A percentile compares a stretch with the other conserved stretches of the same genome.
phyloP scores from a whole-genome alignment of 2,797 vertebrate genomes.

The Tenualosa thibaudeaui region DNA sequence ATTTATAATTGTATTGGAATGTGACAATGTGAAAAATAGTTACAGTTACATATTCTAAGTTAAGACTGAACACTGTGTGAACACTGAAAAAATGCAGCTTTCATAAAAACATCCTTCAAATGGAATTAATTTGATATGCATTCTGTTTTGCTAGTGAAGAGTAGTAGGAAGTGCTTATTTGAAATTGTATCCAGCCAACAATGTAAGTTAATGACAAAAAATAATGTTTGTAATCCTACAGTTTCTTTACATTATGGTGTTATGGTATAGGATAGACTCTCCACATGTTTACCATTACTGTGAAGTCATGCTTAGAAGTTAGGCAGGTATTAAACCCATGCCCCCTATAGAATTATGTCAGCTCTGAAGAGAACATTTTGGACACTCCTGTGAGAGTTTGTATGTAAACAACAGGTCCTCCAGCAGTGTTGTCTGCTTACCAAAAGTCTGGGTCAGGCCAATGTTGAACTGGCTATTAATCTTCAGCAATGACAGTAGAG shows the following conservation, averaged over 20 bases:
- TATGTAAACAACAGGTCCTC: constrained; percentile 61
- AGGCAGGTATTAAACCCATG: not conserved
- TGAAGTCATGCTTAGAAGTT: not conserved
- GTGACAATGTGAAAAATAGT: not conserved
- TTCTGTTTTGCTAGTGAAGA: not conserved
- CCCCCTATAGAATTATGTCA: not conserved
- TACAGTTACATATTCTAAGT: not conserved
- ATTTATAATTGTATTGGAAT: not conserved
- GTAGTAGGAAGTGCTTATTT: not conserved
- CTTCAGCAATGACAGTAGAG: constrained; percentile 56
- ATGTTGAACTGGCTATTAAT: constrained; percentile 69
- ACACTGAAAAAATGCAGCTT: not conserved
- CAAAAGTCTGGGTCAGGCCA: constrained; percentile 66
- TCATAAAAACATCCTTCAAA: not conserved
- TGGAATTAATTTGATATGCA: not conserved
- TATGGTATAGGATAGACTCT: not conserved
- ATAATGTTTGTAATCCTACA: not conserved
- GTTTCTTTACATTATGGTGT: not conserved
- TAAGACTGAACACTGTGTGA: not conserved
- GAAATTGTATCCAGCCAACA: not conserved
- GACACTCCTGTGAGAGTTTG: constrained; percentile 60
- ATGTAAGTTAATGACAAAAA: not conserved
- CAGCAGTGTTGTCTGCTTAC: constrained; percentile 47
- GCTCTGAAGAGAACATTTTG: constrained; percentile 37
- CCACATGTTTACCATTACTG: not conserved